These are phyloP conservation scores for Prochilodus magdalenae DNA, from an alignment of 2,113 vertebrate species.

Conservation along the genomic window DNA sequence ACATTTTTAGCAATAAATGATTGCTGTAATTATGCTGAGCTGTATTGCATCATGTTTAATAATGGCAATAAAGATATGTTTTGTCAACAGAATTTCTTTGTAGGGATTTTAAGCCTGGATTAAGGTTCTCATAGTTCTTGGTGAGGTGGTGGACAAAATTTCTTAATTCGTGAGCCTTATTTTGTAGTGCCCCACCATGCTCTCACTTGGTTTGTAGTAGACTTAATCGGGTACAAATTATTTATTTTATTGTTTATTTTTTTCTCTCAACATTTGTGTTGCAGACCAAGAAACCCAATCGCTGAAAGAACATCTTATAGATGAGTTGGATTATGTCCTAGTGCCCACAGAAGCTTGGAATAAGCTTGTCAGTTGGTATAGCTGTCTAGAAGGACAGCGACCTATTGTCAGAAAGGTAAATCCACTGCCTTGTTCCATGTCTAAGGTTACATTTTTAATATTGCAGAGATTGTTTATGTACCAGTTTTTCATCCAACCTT, in stretches of 20 bases:
- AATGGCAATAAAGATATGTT: too few relatives aligned
- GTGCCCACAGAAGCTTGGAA: conserved; percentile 93
- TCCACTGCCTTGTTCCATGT: not conserved
- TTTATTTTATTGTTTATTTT: conserved; percentile 2
- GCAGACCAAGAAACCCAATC: conserved; percentile 88
- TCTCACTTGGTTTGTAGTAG: not conserved
- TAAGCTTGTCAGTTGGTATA: conserved; percentile 90
- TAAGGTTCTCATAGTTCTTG: not conserved
- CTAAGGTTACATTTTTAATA: not conserved
- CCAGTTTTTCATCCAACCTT: too few relatives aligned
- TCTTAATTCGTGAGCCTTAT: not conserved
- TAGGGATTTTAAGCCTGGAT: not conserved
- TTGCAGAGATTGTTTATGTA: too few relatives aligned
- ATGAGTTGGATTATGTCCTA: conserved; percentile 95
- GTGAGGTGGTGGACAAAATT: not conserved
- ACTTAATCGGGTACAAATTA: not conserved
- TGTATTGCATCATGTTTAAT: not conserved
- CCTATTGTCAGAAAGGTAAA: conserved; percentile 93
- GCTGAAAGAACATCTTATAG: conserved; percentile 93
- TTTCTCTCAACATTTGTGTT: not conserved
- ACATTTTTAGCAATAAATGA: too few relatives aligned
- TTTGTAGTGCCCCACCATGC: not conserved
- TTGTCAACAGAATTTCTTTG: not conserved
- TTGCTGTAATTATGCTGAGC: not conserved
- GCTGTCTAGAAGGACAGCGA: conserved; percentile 87